Percentiles rank a stretch among this genome's conserved stretches.
phyloP scores from a whole-genome alignment of 2,797 vertebrate species.

The Sebastiscus tertius region DNA sequence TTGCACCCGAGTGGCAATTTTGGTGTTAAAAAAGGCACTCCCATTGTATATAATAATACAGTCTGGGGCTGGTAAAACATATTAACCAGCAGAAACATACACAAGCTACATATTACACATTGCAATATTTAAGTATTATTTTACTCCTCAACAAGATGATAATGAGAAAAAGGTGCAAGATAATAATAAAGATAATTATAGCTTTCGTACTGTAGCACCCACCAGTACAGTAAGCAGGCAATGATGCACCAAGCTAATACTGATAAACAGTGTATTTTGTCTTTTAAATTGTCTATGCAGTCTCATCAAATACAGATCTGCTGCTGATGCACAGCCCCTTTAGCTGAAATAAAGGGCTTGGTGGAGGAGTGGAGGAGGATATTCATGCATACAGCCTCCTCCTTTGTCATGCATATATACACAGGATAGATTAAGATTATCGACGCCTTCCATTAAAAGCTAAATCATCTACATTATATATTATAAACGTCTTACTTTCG shows the following conservation, averaged over 20 bases:
- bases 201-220: neutral
- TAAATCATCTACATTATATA: neutral
- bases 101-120: slow-evolving; percentile 22
- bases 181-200: neutral
- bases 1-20: neutral
- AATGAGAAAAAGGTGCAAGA: neutral
- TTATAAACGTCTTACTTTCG: slow-evolving; percentile 33
- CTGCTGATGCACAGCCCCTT: neutral
- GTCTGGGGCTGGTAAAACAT: neutral
- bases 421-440: neutral
- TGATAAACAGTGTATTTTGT: neutral
- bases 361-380: neutral
- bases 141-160: neutral
- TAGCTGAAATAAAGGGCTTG: neutral
- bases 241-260: slow-evolving; percentile 15
- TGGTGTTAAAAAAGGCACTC: slow-evolving; percentile 1
- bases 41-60: slow-evolving; percentile 26
- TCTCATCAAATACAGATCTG: neutral
- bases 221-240: neutral
- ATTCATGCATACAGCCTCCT: slow-evolving; percentile 4
- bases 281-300: neutral
- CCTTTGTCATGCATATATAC: neutral
- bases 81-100: neutral
- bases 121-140: neutral
- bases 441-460: neutral